Percentiles rank a stretch among this genome's conserved stretches.
Conservation (phyloP, 2,113 vertebrate species). For the Nanorana parkeri region DNA sequence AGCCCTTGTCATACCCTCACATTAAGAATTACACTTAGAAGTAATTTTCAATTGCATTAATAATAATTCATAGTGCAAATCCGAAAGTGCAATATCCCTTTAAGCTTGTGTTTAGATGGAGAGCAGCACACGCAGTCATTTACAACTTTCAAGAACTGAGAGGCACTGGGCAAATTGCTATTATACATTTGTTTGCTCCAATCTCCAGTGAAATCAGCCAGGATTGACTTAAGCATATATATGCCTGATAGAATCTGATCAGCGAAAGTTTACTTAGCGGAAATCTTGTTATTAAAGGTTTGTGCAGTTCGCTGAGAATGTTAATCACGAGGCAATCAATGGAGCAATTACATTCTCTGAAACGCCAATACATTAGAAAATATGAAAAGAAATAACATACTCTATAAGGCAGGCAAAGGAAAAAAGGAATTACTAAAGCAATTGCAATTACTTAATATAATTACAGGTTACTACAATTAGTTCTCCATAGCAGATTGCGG, state of each 20-base stretch:
- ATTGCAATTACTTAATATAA: conserved; percentile 41
- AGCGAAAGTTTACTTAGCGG: conserved; percentile 16
- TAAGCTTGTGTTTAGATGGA: not conserved
- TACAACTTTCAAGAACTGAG: not conserved
- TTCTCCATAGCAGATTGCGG: not conserved
- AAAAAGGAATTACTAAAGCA: conserved; percentile 28
- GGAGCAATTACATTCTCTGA: conserved; percentile 38
- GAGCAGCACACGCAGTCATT: not conserved
- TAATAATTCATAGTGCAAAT: too few relatives aligned
- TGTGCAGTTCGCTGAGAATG: conserved; percentile 14
- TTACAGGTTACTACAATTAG: conserved; percentile 29
- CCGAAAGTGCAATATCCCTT: not conserved
- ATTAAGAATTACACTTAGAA: too few relatives aligned
- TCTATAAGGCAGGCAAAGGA: not conserved
- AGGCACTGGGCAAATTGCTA: conserved; percentile 11
- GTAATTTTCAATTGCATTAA: too few relatives aligned
- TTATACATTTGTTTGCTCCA: conserved; percentile 29
- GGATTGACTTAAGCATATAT: conserved; percentile 31
- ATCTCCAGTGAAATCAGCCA: conserved; percentile 28
- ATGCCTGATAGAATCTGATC: conserved; percentile 23
- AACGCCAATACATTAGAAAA: conserved; percentile 40
- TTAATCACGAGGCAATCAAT: conserved; percentile 36
- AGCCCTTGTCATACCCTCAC: too few relatives aligned
- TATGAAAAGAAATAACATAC: conserved; percentile 38
- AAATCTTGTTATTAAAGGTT: conserved; percentile 33